Evolutionary conservation across 2,113 vertebrate species (phyloP).

Genomic region (Lampris megalopsis): DNA sequence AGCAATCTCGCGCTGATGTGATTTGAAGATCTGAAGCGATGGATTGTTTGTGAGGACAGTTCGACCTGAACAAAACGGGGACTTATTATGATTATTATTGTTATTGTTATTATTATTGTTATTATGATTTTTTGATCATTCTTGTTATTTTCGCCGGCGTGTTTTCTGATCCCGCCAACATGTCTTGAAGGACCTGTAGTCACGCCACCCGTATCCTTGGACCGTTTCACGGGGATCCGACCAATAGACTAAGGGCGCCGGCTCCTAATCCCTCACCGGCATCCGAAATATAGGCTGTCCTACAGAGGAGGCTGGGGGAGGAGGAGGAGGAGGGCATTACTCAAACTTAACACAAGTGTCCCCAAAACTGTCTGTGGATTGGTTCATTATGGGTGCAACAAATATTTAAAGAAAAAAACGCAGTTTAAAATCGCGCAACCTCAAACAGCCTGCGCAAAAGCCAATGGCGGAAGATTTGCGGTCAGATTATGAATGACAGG

Average conservation of each 20-base stretch:
- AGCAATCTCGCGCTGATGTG: no score
- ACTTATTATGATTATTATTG: no score
- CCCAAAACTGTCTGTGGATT: not conserved
- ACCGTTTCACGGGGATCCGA: slow-evolving; percentile 43
- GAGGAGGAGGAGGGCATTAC: slow-evolving; percentile 7
- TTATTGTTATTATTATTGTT: not conserved
- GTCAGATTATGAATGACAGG: no score
- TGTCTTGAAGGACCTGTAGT: slow-evolving; percentile 36
- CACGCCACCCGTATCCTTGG: slow-evolving; percentile 49
- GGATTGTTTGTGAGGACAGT: no score
- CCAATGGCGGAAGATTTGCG: not conserved
- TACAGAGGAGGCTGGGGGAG: no score
- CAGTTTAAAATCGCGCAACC: not conserved
- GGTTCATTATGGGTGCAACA: not conserved
- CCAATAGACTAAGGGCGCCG: slow-evolving; percentile 23
- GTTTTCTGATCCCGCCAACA: slow-evolving; percentile 47
- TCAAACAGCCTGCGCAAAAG: not conserved
- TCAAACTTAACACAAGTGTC: slow-evolving; percentile 66
- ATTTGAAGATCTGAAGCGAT: no score
- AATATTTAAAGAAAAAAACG: not conserved
- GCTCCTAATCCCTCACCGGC: slow-evolving; percentile 1
- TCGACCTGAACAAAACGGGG: no score
- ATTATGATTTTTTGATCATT: no score
- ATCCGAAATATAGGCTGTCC: not conserved
- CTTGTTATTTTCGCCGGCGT: not conserved